These are phyloP conservation scores for Teinopalpus imperialis DNA, from an alignment of 2,888 invertebrate genomes.

Conservation along the genomic window DNA sequence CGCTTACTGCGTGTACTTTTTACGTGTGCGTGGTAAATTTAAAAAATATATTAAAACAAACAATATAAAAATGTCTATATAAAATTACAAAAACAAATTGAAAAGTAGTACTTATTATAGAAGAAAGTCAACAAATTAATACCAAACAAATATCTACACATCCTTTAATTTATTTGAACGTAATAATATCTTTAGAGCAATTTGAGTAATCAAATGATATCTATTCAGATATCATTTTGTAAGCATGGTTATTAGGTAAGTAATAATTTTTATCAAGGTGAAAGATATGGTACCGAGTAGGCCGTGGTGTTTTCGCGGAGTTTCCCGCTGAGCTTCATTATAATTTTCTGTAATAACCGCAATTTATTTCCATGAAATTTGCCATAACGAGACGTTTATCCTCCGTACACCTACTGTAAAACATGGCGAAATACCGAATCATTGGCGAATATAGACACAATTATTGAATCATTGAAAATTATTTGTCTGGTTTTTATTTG, in stretches of 20 bases:
- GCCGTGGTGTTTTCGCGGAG: background rate
- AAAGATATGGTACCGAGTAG: background rate
- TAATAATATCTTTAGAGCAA: background rate
- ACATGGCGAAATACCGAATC: too few relatives aligned
- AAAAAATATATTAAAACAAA: too few relatives aligned
- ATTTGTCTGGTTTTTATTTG: too few relatives aligned
- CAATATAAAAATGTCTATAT: too few relatives aligned
- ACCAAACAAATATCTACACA: background rate
- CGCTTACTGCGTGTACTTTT: too few relatives aligned
- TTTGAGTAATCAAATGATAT: conserved; percentile 15
- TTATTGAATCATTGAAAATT: too few relatives aligned
- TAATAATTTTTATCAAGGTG: conserved; percentile 6
- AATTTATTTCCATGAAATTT: conserved; percentile 3
- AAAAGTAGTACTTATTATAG: too few relatives aligned
- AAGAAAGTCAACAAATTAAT: too few relatives aligned
- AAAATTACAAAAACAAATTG: too few relatives aligned
- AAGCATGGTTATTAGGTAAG: background rate
- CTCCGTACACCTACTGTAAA: too few relatives aligned
- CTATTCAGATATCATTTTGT: background rate
- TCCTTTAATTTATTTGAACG: background rate
- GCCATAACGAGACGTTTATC: background rate
- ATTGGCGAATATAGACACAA: too few relatives aligned
- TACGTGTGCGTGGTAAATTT: too few relatives aligned
- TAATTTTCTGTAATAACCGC: background rate
- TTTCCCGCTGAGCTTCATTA: conserved; percentile 6